Evolutionary conservation across 2,888 invertebrate genomes (phyloP).

Genomic region (Villa cingulata): DNA sequence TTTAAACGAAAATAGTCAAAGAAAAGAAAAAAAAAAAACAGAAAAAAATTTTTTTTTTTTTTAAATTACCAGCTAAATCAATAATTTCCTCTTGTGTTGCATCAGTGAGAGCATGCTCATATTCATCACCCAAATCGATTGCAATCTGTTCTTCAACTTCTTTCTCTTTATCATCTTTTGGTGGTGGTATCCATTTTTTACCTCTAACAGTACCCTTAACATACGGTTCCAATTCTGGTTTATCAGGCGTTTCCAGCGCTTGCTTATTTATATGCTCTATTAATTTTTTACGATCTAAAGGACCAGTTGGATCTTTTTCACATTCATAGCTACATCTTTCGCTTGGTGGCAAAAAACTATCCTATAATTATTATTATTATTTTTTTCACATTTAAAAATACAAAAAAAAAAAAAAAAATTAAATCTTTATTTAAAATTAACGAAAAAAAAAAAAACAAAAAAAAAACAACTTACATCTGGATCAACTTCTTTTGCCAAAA

Average conservation of each 20-base stretch:
- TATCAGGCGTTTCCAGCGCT: constrained; percentile 94
- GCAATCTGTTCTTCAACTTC: constrained; percentile 84
- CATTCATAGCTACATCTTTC: constrained; percentile 95
- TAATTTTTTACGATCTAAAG: constrained; percentile 84
- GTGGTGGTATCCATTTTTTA: constrained; percentile 79
- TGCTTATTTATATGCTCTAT: constrained; percentile 96
- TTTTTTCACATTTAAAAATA: constrained; percentile 4
- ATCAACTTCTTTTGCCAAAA: constrained; percentile 96
- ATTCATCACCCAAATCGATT: constrained; percentile 87
- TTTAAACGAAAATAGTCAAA: background rate
- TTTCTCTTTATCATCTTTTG: constrained; percentile 53
- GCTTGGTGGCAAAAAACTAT: constrained; percentile 89
- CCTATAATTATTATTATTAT: too few relatives aligned
- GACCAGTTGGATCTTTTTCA: constrained; percentile 89
- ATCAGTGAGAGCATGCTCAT: constrained; percentile 73
- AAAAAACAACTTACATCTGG: constrained; percentile 77
- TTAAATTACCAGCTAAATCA: constrained; percentile 72
- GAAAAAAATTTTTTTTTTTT: too few relatives aligned
- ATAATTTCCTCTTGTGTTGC: constrained; percentile 96
- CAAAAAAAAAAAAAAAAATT: background rate
- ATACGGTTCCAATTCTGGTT: constrained; percentile 89
- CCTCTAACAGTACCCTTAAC: constrained; percentile 83
- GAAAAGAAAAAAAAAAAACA: constrained; percentile 4
- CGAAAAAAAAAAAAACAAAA: constrained; percentile 5
- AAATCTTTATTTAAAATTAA: too few relatives aligned